These are phyloP conservation scores for Drosophila tsacasi DNA, from an alignment of 1,140 invertebrate species.

Conservation along the genomic window DNA sequence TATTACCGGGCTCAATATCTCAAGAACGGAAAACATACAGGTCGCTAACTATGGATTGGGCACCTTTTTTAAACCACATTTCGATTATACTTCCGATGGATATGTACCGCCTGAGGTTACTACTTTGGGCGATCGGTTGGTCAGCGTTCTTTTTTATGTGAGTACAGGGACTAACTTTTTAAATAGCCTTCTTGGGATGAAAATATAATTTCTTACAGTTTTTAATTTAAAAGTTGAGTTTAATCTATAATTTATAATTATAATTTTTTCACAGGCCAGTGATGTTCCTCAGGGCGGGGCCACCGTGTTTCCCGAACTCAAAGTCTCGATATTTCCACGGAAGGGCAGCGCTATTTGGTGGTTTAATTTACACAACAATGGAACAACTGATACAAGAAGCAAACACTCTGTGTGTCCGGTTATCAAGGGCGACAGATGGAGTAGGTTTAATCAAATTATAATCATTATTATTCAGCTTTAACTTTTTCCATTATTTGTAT, in stretches of 20 bases:
- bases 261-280: conserved; percentile 90
- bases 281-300: conserved; percentile 97
- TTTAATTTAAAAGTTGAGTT: neutral
- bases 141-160: conserved; percentile 58
- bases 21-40: conserved; percentile 86
- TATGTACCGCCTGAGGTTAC: conserved; percentile 9
- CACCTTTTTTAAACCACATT: conserved; percentile 87
- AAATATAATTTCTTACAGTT: neutral
- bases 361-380: conserved; percentile 96
- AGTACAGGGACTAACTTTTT: neutral
- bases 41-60: conserved; percentile 89
- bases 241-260: too few species aligned
- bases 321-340: conserved; percentile 92
- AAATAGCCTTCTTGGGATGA: neutral
- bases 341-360: conserved; percentile 97
- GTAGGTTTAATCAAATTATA: conserved; percentile 32
- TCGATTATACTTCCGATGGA: conserved; percentile 87
- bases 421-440: conserved; percentile 97
- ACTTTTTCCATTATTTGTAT: neutral
- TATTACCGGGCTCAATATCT: conserved; percentile 88
- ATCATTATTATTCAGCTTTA: neutral
- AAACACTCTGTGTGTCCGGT: conserved; percentile 98
- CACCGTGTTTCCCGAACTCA: conserved; percentile 95
- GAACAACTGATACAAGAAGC: conserved; percentile 95
- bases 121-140: conserved; percentile 47